Evolutionary conservation across 2,797 vertebrate genomes (phyloP).

Genomic region (Xerus rutilus): DNA sequence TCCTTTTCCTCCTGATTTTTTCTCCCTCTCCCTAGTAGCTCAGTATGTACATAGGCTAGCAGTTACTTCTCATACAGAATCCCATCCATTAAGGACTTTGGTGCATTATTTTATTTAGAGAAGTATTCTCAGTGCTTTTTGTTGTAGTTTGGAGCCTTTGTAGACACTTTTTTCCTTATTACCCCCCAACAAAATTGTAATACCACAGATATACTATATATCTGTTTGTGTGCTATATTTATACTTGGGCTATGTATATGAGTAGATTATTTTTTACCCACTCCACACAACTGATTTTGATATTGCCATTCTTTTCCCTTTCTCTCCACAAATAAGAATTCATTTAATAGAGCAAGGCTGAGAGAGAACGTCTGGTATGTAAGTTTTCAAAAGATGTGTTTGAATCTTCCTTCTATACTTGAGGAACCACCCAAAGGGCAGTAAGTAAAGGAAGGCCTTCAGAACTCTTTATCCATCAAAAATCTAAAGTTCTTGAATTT

Average conservation of each 20-base stretch:
- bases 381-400: neutral
- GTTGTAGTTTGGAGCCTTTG: neutral
- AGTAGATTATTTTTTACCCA: neutral
- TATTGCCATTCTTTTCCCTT: neutral
- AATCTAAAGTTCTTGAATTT: neutral
- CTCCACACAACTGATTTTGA: neutral
- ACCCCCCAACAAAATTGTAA: neutral
- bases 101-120: neutral
- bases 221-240: neutral
- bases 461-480: neutral
- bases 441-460: neutral
- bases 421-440: neutral
- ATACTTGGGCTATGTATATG: neutral
- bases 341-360: neutral
- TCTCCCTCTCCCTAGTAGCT: neutral
- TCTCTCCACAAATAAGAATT: neutral
- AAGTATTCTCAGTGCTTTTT: neutral
- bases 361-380: neutral
- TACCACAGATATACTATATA: neutral
- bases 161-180: neutral
- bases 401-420: neutral
- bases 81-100: neutral
- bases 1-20: no score
- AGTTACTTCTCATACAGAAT: neutral
- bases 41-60: neutral